Base-by-base conservation (phyloP, 2,888 invertebrate genomes). In the Synanthedon tipuliformis region DNA sequence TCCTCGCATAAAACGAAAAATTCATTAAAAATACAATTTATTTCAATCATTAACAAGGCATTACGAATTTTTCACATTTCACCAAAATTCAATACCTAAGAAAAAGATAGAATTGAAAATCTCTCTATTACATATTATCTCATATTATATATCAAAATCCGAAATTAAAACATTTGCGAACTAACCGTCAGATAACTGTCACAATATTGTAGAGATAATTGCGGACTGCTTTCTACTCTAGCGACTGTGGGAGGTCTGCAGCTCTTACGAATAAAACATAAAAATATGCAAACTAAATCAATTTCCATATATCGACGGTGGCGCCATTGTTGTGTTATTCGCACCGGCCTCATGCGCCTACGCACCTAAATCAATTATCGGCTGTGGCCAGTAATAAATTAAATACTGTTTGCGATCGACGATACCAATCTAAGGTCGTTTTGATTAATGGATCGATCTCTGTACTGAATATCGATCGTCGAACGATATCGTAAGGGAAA, bases 371-470 rank as follows among this genome's bases (percentile, higher is more conserved):
- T 81, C 81, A 83, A 81, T 84, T 84, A 84, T 77, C 69, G 59
- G 64, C 63, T 67, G 63, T 63, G 68, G 69, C 66, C 64, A 64
- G 70, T 79, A 73, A 83, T 84, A 83, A 79, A 83, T 84, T 81
- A 81, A 82, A 82, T 77, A 81, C 71, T 81, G 80, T 81, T 81
- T 81, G 75, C 75, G 74, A 80, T 78, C 77, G 61, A 59, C 59
- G 84, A 82, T 84, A 81, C 73, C 69, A 72, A 81, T 81, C 79
- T 78, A 66, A 72, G 73, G 71, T 71, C 68, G 66, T 67, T 75
- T 77, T 86, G 86, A 86, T 86, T 83, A 82, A 86, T 82, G 77
- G 68, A 73, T 78, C 71, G 71, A 74, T 74, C 71, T 74, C 71
- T 73, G 73, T 78, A 69, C 71, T 69, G 75, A 77, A 79, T 79